Evolutionary conservation across 2,797 vertebrate species (phyloP).

Genomic region (Anabacerthia variegaticeps): DNA sequence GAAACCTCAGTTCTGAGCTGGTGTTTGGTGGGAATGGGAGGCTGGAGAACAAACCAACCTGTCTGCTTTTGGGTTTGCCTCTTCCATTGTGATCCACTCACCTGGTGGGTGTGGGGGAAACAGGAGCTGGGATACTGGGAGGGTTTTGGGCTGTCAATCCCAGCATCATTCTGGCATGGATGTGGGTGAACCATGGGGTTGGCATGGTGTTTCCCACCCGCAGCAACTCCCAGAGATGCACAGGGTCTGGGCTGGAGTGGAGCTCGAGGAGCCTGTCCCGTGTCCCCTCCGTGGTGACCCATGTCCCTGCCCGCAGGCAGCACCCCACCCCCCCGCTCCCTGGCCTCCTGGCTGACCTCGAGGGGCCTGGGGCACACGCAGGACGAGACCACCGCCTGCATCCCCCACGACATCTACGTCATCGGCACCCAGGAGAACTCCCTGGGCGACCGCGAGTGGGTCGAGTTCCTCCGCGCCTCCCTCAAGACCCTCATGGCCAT

Average conservation of each 20-base stretch:
- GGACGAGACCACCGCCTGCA: slow-evolving; percentile 91
- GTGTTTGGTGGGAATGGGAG: not conserved
- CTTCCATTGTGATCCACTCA: rapidly evolving
- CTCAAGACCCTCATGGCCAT: slow-evolving; percentile 92
- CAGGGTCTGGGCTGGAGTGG: no score
- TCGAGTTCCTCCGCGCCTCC: slow-evolving; percentile 86
- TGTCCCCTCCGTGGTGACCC: not conserved
- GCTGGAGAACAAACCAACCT: not conserved
- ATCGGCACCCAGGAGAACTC: slow-evolving; percentile 96
- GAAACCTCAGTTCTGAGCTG: not conserved
- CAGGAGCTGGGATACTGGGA: rapidly evolving
- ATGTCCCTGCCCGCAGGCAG: slow-evolving; percentile 75
- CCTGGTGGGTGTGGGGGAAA: not conserved
- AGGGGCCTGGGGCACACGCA: slow-evolving; percentile 89
- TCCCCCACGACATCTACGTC: slow-evolving; percentile 95
- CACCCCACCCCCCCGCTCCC: slow-evolving; percentile 84
- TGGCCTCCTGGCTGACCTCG: slow-evolving; percentile 91
- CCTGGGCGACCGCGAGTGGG: slow-evolving; percentile 92
- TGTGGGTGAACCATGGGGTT: rapidly evolving
- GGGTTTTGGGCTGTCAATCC: not conserved
- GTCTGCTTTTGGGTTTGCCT: not conserved
- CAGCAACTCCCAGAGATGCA: rapidly evolving
- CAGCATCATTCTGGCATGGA: not conserved
- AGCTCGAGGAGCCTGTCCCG: rapidly evolving
- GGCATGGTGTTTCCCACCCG: rapidly evolving